Conservation (phyloP, 2,797 vertebrate species). For the Dromococcyx pavoninus region DNA sequence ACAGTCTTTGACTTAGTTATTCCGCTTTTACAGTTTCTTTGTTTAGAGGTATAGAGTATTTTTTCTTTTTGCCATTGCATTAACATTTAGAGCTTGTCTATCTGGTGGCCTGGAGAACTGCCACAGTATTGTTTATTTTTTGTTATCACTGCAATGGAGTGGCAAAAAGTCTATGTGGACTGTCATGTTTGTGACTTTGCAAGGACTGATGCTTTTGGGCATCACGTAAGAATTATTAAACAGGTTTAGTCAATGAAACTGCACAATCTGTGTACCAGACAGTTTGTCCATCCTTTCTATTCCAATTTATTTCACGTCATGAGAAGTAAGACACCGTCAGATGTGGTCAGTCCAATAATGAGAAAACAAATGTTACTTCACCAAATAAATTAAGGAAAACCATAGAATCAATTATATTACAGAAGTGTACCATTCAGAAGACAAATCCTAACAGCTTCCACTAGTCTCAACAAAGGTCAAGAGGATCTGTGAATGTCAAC, state of each 20-base stretch:
- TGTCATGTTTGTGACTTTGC: neutral
- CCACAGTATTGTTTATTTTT: neutral
- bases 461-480: neutral
- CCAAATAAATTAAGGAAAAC: neutral
- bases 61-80: neutral
- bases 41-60: neutral
- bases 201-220: neutral
- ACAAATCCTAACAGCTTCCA: neutral
- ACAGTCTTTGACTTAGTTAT: neutral
- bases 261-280: neutral
- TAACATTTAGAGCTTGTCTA: neutral
- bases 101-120: neutral
- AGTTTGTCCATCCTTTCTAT: neutral
- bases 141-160: neutral
- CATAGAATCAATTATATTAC: neutral
- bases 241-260: neutral
- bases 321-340: neutral
- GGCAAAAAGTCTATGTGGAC: neutral
- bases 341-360: neutral
- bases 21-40: neutral
- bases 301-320: neutral
- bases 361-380: neutral
- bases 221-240: neutral
- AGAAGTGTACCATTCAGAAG: neutral
- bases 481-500: neutral